Conservation (phyloP, 1,140 invertebrate species). For the Sinonovacula constricta region DNA sequence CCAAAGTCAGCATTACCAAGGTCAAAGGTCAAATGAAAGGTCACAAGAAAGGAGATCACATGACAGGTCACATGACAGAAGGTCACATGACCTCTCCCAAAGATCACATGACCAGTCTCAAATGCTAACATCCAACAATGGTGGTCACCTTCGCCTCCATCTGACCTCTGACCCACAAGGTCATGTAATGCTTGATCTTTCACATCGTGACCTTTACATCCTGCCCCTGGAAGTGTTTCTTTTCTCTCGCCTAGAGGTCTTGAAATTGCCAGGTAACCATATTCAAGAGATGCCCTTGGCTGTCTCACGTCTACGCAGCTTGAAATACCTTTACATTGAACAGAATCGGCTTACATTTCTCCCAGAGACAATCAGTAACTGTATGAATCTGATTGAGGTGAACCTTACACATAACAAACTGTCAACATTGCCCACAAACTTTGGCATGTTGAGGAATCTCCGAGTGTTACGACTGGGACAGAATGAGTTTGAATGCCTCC, state of each 20-base stretch:
- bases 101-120: slow-evolving; percentile 29
- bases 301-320: slow-evolving; percentile 63
- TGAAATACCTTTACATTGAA: slow-evolving; percentile 66
- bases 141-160: slow-evolving; percentile 42
- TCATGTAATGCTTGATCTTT: slow-evolving; percentile 68
- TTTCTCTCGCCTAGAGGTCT: slow-evolving; percentile 66
- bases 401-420: slow-evolving; percentile 72
- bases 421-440: slow-evolving; percentile 60
- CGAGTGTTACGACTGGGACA: slow-evolving; percentile 65
- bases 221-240: slow-evolving; percentile 70
- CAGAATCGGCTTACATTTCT: slow-evolving; percentile 67
- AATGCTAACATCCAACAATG: not conserved
- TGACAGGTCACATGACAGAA: not conserved
- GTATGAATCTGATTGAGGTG: slow-evolving; percentile 65
- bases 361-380: slow-evolving; percentile 73
- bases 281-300: slow-evolving; percentile 65
- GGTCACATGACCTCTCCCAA: slow-evolving; percentile 12
- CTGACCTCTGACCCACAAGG: slow-evolving; percentile 64
- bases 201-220: slow-evolving; percentile 51
- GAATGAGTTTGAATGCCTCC: slow-evolving; percentile 72
- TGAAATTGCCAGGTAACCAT: slow-evolving; percentile 71
- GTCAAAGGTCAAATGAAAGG: too few relatives aligned
- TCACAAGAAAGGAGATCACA: too few relatives aligned
- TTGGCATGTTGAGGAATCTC: slow-evolving; percentile 63
- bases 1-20: too few relatives aligned